Base-by-base conservation (phyloP, 1,140 invertebrate genomes). In the Pseudachorutes palmiensis region DNA sequence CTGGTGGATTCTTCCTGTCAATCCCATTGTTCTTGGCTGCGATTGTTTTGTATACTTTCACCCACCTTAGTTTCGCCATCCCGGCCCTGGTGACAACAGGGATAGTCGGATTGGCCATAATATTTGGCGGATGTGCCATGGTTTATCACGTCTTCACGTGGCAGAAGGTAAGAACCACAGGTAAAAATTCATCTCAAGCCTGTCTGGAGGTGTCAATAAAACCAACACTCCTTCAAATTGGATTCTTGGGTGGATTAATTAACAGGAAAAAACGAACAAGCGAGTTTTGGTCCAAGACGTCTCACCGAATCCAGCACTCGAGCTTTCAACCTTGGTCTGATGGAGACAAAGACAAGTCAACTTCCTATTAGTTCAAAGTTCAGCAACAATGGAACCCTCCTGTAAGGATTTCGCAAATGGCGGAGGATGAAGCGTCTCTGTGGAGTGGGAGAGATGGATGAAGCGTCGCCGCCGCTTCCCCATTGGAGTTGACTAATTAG, bases 281-380 rank as follows among this genome's bases (percentile, higher is more conserved):
- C 64, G 62, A 41, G 58, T 68, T 30, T 36, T 69, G 61, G 60
- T 68, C 28, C 67, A 65, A 64, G 60, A 58, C 36, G 65, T 65
- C 30, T 70, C 72, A 26, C 65, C 66, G 45, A 62, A 67, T 68
- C 67, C 70, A 49, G 71, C 70, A 32, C 69, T 74, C 57, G 72
- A 74, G 70, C 70, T 74, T 63, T 74, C 72, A n/a, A 74, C 72
- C 9, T 67, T 74, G 49, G 72, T 74, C 60, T 74, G 55, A 73
- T n/a, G n/a, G n/a, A n/a, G n/a, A n/a, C n/a, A n/a, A 19, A 29
- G n/a, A 28, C 36, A 5, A 41, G 51, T 55, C 51, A 55, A 5
- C 51, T 24, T 26, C 9, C 51, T 22, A 55, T 9, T 19, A 41
- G 36, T n/a, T n/a, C n/a, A n/a, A n/a, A n/a, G n/a, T n/a, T n/a